Base-by-base conservation (phyloP, 2,113 vertebrate genomes). In the Poeciliopsis occidentalis region DNA sequence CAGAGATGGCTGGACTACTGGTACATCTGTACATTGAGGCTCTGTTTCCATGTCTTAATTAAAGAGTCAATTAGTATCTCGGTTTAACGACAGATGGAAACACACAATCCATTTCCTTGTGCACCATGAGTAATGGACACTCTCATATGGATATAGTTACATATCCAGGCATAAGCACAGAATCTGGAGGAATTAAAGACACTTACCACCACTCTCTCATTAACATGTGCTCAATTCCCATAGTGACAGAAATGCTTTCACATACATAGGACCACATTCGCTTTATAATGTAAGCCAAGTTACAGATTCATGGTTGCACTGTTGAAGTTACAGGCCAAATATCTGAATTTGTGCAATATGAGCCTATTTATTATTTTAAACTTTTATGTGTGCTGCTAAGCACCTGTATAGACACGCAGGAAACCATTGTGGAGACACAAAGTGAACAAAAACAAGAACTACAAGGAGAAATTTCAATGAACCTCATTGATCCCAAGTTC, bases 51-150 rank as follows among this genome's bases (percentile, higher is more conserved):
- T 76, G 64, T 84, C 85, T 81, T 89, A 86, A 90, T 90, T 88
- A 86, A 85, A 84, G 86, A 81, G 71, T 79, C 80, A 89, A 92
- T 92, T 90, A 90, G 77, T 71, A 75, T 77, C 80, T 69, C 51
- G 4, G 76, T 79, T 85, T 82, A 85, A 89, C 29, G 63, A 83
- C 19, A 30, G 75, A 80, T 85, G 57, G 69, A 85, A 88, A 84
- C 74, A 82, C 76, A 85, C 73, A 76, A 73, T 47, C 72, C 77
- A 80, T 89, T 90, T 89, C 89, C 89, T 85, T 12, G 7, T 2
- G 29, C 29, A 26, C 69, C 73, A 73, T 77, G 79, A 87, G 79
- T 79, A 86, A 83, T 63, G 77, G 17, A 77, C 66, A 73, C 67
- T 68, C 70, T 62, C 80, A 70, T 73, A 69, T 27, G 73, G 62